Evolutionary conservation across 2,113 vertebrate species (phyloP).

Genomic region (Gasterosteus nipponicus): DNA sequence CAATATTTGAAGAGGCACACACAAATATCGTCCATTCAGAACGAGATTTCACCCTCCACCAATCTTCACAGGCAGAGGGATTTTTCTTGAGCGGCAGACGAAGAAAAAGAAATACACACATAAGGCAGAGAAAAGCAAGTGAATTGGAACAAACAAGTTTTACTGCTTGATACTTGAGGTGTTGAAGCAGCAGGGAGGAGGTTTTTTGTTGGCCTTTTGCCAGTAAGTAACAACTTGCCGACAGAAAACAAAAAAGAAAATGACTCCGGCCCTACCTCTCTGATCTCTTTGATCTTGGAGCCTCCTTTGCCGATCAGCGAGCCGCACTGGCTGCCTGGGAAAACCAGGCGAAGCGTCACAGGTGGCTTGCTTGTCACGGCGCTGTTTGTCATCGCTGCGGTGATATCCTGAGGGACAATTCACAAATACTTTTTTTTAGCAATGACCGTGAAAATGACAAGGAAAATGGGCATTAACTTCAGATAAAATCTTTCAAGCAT

Average conservation of each 20-base stretch:
- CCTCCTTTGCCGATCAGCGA: constrained; percentile 96
- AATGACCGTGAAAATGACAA: not conserved
- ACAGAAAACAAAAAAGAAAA: constrained; percentile 17
- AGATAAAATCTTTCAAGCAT: not conserved
- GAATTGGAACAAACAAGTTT: constrained; percentile 24
- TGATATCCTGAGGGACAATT: constrained; percentile 86
- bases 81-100: constrained; percentile 36
- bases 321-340: constrained; percentile 92
- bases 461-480: constrained; percentile 15
- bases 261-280: constrained; percentile 89
- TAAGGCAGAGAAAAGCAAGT: constrained; percentile 33
- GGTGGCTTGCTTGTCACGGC: constrained; percentile 91
- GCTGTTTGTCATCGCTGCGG: constrained; percentile 92
- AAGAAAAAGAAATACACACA: not conserved
- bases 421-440: constrained; percentile 58
- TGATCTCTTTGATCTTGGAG: constrained; percentile 96
- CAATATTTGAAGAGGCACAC: constrained; percentile 60
- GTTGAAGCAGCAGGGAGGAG: constrained; percentile 2
- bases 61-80: constrained; percentile 45
- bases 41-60: constrained; percentile 26
- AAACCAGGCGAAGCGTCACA: constrained; percentile 91
- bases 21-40: constrained; percentile 67
- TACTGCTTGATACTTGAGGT: constrained; percentile 44
- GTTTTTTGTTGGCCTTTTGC: constrained; percentile 27
- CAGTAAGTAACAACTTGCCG: constrained; percentile 35